Evolutionary conservation across 2,797 vertebrate genomes (phyloP).

Genomic region (Urocyon cinereoargenteus): DNA sequence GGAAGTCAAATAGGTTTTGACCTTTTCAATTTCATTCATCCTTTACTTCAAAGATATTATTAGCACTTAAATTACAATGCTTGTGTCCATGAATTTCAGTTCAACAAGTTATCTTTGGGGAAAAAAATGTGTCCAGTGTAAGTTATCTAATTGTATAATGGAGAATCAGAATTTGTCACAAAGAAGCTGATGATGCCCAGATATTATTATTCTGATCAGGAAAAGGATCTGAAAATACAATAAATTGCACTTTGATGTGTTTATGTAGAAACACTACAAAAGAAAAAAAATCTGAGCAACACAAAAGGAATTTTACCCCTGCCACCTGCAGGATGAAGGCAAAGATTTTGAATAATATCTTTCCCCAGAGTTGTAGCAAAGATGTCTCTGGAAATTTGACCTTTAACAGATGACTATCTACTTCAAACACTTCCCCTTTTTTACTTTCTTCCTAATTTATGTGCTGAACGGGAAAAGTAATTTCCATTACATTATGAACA

Average conservation of each 20-base stretch:
- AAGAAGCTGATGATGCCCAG: neutral
- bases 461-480: slow-evolving; percentile 61
- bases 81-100: slow-evolving; percentile 45
- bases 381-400: slow-evolving; percentile 65
- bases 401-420: slow-evolving; percentile 54
- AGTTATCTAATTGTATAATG: slow-evolving; percentile 40
- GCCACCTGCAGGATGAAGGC: neutral
- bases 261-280: neutral
- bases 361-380: slow-evolving; percentile 27
- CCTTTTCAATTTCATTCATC: slow-evolving; percentile 67
- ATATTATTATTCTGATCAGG: neutral
- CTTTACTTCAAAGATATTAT: slow-evolving; percentile 61
- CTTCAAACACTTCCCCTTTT: neutral
- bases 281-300: slow-evolving; percentile 1
- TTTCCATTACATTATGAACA: slow-evolving; percentile 66
- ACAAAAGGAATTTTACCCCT: slow-evolving; percentile 6
- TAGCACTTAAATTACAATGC: slow-evolving; percentile 50
- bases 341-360: slow-evolving; percentile 58
- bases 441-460: slow-evolving; percentile 66
- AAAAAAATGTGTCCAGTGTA: neutral
- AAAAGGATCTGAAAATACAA: neutral
- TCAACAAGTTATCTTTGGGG: slow-evolving; percentile 27
- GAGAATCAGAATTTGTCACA: slow-evolving; percentile 50
- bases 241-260: neutral
- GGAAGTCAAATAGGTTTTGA: slow-evolving; percentile 70